Evolutionary conservation across 2,113 vertebrate species (phyloP), one percentile per base, ranked within the genome.

Genomic region (Anguilla rostrata): DNA sequence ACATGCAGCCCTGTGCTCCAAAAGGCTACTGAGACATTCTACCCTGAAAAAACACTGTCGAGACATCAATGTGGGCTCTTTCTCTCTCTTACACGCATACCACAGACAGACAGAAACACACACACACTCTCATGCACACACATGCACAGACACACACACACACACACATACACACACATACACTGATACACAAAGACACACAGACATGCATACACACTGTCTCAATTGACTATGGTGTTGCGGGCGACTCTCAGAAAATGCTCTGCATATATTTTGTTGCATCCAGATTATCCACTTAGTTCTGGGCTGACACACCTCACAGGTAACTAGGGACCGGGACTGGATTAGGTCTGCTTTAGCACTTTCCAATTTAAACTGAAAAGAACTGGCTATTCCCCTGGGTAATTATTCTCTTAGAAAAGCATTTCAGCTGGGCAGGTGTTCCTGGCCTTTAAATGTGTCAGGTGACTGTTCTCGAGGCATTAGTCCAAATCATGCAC

Each of bases 331-430:
- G 80, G n/a, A 14, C 56, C 20, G 20, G 43, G 41, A 18, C 53
- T 40, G 26, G 39, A 63, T 78, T 87, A 2, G 5, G 15, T 53
- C 81, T 86, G 60, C 85, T 57, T 56, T 4, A 49, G 41, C 66
- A 22, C 81, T 87, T 83, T 75, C 63, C 60, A 78, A 81, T 86
- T 71, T 71, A 43, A 83, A 26, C 71, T 66, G 22, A 66, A 66
- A 66, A 66, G n/a, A 78, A 18, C 34, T 26, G 6, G 41, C 29
- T 53, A 46, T 57, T 16, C 29, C 41, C 34, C 60, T 20, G 82
- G 82, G 82, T 63, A 83, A 63, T 39, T 63, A 39, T 63, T 83
- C 34, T 15, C n/a, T 63, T 57, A 60, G 20, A 78, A 22, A 43
- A 7, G 26, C 78, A 83, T 56, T 15, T 40, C 22, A 39, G 20